A percentile compares a stretch with the other conserved stretches of the same genome.
Evolutionary conservation across 1,140 invertebrate species (phyloP).

Genomic region (Planococcus citri): DNA sequence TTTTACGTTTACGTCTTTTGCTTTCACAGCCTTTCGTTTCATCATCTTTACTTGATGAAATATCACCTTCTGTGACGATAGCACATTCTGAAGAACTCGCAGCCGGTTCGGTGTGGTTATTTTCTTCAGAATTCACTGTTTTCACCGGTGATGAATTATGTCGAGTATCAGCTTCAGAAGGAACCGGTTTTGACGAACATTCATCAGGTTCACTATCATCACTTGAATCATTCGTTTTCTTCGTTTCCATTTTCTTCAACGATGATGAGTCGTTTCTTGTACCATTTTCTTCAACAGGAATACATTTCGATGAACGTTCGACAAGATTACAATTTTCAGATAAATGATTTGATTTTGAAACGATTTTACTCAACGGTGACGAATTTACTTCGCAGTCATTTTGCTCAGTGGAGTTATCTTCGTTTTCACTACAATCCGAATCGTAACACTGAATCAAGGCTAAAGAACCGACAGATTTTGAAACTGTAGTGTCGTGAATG

Average conservation of each 20-base stretch:
- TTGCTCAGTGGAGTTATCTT: background rate
- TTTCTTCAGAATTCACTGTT: background rate
- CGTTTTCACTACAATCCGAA: background rate
- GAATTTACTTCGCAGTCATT: background rate
- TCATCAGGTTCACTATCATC: slow-evolving; percentile 1
- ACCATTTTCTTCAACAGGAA: too few species aligned
- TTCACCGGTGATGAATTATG: background rate
- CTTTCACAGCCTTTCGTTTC: background rate
- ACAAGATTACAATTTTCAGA: too few species aligned
- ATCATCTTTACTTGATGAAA: background rate
- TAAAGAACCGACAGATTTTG: background rate
- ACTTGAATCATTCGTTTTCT: background rate
- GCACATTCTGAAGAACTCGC: background rate
- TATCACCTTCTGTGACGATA: background rate
- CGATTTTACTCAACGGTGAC: too few species aligned
- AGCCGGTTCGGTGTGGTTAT: too few species aligned
- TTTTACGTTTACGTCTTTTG: background rate
- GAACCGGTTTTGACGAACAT: background rate
- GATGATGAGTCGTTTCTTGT: too few species aligned
- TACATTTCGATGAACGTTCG: too few species aligned
- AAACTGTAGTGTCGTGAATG: too few species aligned
- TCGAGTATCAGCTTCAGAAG: background rate
- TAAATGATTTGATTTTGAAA: too few species aligned
- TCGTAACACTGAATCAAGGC: background rate
- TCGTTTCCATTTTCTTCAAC: too few species aligned